A percentile compares a stretch with the other conserved stretches of the same genome.
phyloP scores from a whole-genome alignment of 2,797 vertebrate species.

The Vireo griseus region DNA sequence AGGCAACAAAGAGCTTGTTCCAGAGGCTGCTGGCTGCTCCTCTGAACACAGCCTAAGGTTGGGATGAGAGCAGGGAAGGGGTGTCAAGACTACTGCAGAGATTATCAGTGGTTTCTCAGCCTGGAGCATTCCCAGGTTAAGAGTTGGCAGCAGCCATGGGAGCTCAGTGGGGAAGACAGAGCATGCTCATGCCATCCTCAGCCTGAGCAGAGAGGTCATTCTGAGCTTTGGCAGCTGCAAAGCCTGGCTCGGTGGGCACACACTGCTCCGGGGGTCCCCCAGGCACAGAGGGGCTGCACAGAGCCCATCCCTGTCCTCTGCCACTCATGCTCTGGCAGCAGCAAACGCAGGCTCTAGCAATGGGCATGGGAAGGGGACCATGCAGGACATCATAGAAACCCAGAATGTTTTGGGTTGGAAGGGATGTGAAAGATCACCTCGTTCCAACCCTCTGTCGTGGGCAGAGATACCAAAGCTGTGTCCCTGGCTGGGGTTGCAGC shows the following conservation, averaged over 20 bases:
- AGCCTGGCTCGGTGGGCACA: fast-evolving
- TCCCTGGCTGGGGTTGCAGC: fast-evolving
- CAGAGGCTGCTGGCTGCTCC: fast-evolving
- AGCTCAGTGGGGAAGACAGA: neutral
- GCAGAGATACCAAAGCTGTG: neutral
- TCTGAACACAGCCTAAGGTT: neutral
- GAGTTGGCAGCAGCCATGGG: fast-evolving
- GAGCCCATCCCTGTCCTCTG: neutral
- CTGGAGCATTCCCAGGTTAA: neutral
- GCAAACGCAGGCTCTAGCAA: neutral
- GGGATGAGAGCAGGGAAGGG: neutral
- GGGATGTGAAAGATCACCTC: neutral
- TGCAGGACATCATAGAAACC: neutral
- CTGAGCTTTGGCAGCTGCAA: neutral
- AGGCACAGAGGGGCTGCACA: neutral
- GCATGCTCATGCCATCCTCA: neutral
- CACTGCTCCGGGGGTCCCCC: neutral
- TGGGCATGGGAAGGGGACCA: fast-evolving
- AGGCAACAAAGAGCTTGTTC: neutral
- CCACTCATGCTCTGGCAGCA: fast-evolving
- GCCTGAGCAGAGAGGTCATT: neutral
- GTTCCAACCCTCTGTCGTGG: neutral
- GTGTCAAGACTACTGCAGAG: fast-evolving
- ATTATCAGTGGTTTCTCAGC: neutral
- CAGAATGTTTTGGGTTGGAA: neutral